phyloP scores from a whole-genome alignment of 2,113 vertebrate genomes.

The Saimiri boliviensis region DNA sequence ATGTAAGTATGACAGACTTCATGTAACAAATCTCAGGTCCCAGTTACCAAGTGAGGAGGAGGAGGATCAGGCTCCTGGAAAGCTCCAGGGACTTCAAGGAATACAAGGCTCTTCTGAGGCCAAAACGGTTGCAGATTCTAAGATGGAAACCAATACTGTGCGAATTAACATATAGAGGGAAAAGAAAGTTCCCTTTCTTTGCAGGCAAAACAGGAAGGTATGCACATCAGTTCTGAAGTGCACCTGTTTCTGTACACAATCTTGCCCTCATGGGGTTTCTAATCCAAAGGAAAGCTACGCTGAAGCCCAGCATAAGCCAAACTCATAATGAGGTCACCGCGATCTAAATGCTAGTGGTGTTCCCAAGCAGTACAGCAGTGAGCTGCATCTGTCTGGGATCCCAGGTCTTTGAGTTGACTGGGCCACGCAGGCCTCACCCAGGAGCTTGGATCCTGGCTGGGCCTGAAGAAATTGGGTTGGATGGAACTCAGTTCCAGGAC shows the following conservation, averaged over 20 bases:
- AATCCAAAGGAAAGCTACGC: too few species aligned
- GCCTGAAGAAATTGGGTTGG: background rate
- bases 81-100: background rate
- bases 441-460: background rate
- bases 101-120: background rate
- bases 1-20: too few species aligned
- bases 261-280: too few species aligned
- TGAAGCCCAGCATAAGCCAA: too few species aligned
- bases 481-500: too few species aligned
- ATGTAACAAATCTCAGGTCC: too few species aligned
- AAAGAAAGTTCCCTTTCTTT: background rate
- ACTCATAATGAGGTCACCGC: too few species aligned
- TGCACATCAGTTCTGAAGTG: fast-evolving
- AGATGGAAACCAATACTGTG: background rate
- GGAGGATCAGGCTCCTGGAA: background rate
- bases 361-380: too few species aligned
- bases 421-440: background rate
- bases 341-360: too few species aligned
- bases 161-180: background rate
- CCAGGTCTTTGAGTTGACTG: too few species aligned
- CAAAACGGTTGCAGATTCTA: background rate
- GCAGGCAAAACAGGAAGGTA: background rate
- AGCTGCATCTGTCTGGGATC: too few species aligned
- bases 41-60: background rate
- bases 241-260: fast-evolving